Conservation (phyloP, 2,113 vertebrate species). For the Odontophorus gujanensis region DNA sequence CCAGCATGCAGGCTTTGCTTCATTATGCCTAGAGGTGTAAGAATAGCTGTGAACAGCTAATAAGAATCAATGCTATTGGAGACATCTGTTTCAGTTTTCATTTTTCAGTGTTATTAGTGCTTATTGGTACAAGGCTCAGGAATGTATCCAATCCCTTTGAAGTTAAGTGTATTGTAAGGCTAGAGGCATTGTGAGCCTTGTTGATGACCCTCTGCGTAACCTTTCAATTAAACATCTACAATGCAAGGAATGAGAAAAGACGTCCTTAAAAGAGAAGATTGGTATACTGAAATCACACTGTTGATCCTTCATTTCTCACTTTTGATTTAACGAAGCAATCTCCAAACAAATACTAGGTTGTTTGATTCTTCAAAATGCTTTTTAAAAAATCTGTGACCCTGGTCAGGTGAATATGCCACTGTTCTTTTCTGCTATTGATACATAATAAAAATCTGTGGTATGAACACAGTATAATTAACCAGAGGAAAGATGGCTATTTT, state of each 20-base stretch:
- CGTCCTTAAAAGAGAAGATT: neutral
- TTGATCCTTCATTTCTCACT: neutral
- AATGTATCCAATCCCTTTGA: conserved; percentile 85
- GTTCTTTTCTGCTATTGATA: neutral
- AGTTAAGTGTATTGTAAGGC: conserved; percentile 81
- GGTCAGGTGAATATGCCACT: neutral
- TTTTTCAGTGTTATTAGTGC: conserved; percentile 88
- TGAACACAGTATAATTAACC: neutral
- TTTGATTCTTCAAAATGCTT: neutral
- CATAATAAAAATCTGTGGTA: neutral
- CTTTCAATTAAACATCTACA: conserved; percentile 77
- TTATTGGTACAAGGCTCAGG: conserved; percentile 87
- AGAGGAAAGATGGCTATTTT: neutral
- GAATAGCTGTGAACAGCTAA: conserved; percentile 82
- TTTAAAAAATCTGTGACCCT: neutral
- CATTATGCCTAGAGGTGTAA: conserved; percentile 78
- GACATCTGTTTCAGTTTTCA: conserved; percentile 88
- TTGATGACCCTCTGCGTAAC: conserved; percentile 83
- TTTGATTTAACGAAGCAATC: neutral
- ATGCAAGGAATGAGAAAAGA: conserved; percentile 13
- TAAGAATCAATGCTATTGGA: conserved; percentile 82
- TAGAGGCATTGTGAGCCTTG: conserved; percentile 79
- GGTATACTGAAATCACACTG: neutral
- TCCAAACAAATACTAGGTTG: neutral
- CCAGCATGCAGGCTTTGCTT: conserved; percentile 70